A percentile compares a stretch with the other conserved stretches of the same genome.
phyloP scores from a whole-genome alignment of 35 echinoderm and acorn worm genomes.

The Eucidaris tribuloides region DNA sequence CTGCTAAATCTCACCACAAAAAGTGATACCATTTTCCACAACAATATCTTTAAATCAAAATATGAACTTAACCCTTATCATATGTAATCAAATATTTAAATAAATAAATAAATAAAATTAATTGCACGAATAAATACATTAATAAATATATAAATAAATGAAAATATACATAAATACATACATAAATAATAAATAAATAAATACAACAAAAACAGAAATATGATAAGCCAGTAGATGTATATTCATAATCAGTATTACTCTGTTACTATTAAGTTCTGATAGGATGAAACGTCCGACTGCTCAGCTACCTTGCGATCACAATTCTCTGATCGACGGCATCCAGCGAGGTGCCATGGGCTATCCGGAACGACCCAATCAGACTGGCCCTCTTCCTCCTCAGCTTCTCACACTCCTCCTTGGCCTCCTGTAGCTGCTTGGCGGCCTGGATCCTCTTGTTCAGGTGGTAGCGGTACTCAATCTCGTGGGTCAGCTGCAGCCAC shows the following conservation, averaged over 20 bases:
- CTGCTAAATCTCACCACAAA: too few relatives aligned
- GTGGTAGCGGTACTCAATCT: conserved; percentile 73
- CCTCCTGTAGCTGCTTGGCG: conserved; percentile 74
- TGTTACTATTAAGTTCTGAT: background rate
- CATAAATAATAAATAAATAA: background rate
- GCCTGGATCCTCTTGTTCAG: conserved; percentile 53
- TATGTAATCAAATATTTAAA: too few relatives aligned
- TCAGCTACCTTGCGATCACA: background rate
- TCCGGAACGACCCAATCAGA: conserved; percentile 57
- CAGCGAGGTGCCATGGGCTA: conserved; percentile 65
- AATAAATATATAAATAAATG: background rate
- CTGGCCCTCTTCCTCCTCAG: conserved; percentile 55
- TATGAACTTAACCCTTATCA: too few relatives aligned
- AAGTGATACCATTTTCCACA: too few relatives aligned
- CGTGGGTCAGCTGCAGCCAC: conserved; percentile 89
- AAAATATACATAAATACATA: background rate
- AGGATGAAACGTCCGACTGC: background rate
- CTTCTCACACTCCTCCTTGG: conserved; percentile 88
- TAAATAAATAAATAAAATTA: too few relatives aligned
- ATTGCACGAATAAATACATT: background rate
- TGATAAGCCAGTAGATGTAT: background rate
- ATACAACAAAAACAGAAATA: background rate
- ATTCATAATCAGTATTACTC: background rate
- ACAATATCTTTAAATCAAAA: too few relatives aligned
- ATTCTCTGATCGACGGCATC: conserved; percentile 46